Percentiles rank a stretch among this genome's conserved stretches.
These are phyloP conservation scores for Rotaria macrura DNA, from an alignment of 2,888 invertebrate genomes.

Conservation along the genomic window DNA sequence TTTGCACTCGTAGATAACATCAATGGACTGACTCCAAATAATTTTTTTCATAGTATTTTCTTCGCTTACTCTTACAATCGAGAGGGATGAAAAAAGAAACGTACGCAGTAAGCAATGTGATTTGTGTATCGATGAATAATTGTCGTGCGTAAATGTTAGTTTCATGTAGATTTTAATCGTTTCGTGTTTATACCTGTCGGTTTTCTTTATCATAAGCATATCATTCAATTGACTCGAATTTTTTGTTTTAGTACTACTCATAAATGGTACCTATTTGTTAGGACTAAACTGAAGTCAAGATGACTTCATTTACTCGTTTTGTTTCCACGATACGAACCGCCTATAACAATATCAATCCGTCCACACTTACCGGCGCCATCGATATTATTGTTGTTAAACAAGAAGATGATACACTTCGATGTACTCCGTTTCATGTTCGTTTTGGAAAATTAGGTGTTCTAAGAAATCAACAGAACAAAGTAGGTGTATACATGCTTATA, in stretches of 20 bases:
- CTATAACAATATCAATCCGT: background rate
- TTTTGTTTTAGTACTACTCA: background rate
- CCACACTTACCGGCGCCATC: conserved; percentile 57
- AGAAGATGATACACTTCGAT: conserved; percentile 80
- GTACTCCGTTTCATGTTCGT: conserved; percentile 95
- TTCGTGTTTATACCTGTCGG: background rate
- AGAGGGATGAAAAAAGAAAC: background rate
- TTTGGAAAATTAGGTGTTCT: conserved; percentile 97
- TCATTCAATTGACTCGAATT: background rate
- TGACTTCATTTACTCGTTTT: background rate
- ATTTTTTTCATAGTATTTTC: background rate
- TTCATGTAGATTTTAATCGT: background rate
- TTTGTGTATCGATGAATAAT: background rate
- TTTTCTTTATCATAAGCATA: too few species aligned
- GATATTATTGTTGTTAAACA: conserved; percentile 95
- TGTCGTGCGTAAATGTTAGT: background rate
- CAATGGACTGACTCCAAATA: background rate
- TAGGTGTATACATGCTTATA: conserved; percentile 53
- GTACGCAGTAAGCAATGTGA: background rate
- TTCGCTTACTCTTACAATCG: background rate
- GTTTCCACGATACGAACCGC: background rate
- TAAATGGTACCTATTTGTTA: background rate
- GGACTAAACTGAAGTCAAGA: background rate
- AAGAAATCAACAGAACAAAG: conserved; percentile 83
- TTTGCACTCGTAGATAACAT: background rate